Evolutionary conservation across 2,888 invertebrate species (phyloP), one percentile per base, ranked within the genome.

Genomic region (Tenthredo amoena): DNA sequence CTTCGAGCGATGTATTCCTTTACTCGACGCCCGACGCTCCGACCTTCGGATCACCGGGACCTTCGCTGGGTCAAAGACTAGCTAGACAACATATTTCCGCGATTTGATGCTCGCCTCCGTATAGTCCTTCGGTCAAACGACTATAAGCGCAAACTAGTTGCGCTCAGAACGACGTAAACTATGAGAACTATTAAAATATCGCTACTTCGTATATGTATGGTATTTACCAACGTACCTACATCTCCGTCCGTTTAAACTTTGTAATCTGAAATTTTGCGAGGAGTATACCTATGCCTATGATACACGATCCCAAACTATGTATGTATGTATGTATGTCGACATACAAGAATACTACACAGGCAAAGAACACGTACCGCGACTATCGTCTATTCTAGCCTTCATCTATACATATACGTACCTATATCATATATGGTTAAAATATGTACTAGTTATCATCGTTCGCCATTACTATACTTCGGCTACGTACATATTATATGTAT

Each of bases 51-150:
- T 47, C 62, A 58, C 37, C 68, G 50, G 84, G 84, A 79, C 74
- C 47, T 81, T 68, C 40, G 68, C 7, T 79, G 43, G 85, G 85
- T 85, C 74, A 85, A 43, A 68, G 79, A 86, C 26, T 62, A 86
- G 76, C 85, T 86, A 85, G 77, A 84, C 47, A 81, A 72, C 81
- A 72, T 62, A 62, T 81, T 81, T 62, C 62, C 58, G 81, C 62
- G 26, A 81, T 81, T 81, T 40, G 10, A 40, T 43, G 43, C 74
- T 40, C 40, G n/a, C 43, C 7, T n/a, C 43, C 9, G 37, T 37
- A 15, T 18, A 37, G 37, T 43, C 74, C 43, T 43, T 12, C 21
- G 74, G 40, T n/a, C 2, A 84, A 72, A 84, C 43, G 31, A 77
- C 26, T 26, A 26, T 26, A 26, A 26, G 26, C 72, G 74, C 15